Conservation (phyloP, 2,888 invertebrate genomes). For the Graphium colonna region DNA sequence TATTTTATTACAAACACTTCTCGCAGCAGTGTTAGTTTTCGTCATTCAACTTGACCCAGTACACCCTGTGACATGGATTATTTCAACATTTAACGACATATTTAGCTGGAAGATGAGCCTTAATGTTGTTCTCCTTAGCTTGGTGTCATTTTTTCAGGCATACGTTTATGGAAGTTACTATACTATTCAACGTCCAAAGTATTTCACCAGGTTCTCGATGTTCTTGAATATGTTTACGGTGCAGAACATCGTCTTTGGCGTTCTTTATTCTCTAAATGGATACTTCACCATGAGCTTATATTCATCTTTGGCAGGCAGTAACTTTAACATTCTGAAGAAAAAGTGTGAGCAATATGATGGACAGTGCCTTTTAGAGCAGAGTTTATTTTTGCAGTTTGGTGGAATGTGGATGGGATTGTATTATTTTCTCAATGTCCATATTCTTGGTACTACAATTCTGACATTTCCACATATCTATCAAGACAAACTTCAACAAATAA, state of each 20-base stretch:
- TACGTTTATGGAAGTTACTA: conserved; percentile 85
- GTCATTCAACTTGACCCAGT: conserved; percentile 82
- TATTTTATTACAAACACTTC: conserved; percentile 75
- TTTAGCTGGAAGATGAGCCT: conserved; percentile 83
- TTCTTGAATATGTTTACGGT: conserved; percentile 81
- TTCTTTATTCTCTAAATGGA: conserved; percentile 82
- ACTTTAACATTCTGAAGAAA: conserved; percentile 75
- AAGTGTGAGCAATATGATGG: conserved; percentile 66
- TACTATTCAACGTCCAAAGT: conserved; percentile 80
- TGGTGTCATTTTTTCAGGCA: conserved; percentile 85
- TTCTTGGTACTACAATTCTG: conserved; percentile 76
- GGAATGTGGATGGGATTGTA: conserved; percentile 84
- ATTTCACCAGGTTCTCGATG: conserved; percentile 84
- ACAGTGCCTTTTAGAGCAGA: conserved; percentile 83
- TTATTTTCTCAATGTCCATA: conserved; percentile 79
- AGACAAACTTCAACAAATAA: conserved; percentile 84
- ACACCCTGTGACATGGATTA: conserved; percentile 84
- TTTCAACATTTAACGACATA: conserved; percentile 78
- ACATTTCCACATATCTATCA: conserved; percentile 86
- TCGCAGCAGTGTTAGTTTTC: conserved; percentile 72
- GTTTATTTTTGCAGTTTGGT: conserved; percentile 83
- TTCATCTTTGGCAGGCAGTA: conserved; percentile 81
- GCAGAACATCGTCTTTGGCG: conserved; percentile 77
- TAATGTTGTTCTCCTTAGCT: conserved; percentile 82
- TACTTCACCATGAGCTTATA: conserved; percentile 85